Evolutionary conservation across 2,113 vertebrate genomes (phyloP), one percentile per base, ranked within the genome.

Genomic region (Phaethornis superciliosus): DNA sequence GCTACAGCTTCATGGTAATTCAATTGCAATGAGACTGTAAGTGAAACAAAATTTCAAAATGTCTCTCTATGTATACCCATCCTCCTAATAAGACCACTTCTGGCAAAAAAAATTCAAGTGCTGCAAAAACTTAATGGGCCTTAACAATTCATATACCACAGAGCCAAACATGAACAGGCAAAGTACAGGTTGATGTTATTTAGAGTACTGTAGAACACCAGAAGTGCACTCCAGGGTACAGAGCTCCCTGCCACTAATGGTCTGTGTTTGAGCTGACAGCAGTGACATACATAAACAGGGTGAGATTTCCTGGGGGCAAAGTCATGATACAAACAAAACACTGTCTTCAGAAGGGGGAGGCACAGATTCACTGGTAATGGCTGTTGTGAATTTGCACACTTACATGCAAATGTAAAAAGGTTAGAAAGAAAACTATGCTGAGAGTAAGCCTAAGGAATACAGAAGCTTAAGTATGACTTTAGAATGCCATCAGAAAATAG

Each of bases 81-180:
- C 82, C 55, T 92, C 87, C 90, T 62, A 88, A 92, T 62, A 94
- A 91, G 94, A 96, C 59, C 83, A 94, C 94, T 93, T 95, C 74
- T 54, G 97, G 90, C 55, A 96, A 96, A 93, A 93, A 40, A 95
- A 79, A 83, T 95, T 94, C 82, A 90, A 70, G 89, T 96, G 89
- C 80, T 88, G 63, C 60, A 80, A 87, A 88, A 95, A 75, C 80
- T 47, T 95, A 88, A 95, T 94, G 85, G 44, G 21, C 68, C 91
- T 96, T 88, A 86, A 72, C 69, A 46, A 89, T 94, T 93, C 93
- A 71, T 74, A 96, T 80, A 46, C 59, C 63, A 86, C 21, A 81
- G 71, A 81, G 69, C 19, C 77, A 76, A 93, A 81, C 58, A 47
- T 0, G 0, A 89, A 65, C 40, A 92, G 78, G 85, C 92, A 95